Conservation (phyloP, 2,797 vertebrate species). For the Garrulus glandarius region DNA sequence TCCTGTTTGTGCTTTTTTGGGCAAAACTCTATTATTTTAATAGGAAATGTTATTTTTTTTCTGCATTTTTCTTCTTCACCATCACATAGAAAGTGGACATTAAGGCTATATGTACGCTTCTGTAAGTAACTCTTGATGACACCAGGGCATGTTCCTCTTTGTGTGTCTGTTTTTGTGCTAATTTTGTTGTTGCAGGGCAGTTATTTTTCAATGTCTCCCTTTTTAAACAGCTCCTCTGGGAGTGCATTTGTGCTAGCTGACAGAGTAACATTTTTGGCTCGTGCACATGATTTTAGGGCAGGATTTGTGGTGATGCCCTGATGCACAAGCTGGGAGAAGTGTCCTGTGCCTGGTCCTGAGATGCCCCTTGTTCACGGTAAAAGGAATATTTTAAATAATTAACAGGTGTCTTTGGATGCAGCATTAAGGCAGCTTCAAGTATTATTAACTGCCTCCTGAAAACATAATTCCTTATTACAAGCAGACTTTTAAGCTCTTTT, state of each 20-base stretch:
- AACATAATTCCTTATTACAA: not conserved
- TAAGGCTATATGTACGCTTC: not conserved
- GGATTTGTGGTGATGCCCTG: not conserved
- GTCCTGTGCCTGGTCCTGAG: not conserved
- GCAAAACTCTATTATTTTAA: not conserved
- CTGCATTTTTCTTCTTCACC: not conserved
- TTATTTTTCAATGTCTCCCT: not conserved
- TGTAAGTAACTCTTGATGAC: not conserved
- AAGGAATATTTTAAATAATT: not conserved
- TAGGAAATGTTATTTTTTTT: not conserved
- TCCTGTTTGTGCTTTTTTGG: not conserved
- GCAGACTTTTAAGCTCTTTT: not conserved
- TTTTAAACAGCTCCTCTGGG: not conserved
- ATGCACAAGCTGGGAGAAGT: not conserved
- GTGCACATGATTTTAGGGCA: not conserved
- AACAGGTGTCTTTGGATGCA: not conserved
- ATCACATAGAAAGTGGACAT: not conserved
- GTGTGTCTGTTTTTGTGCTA: not conserved
- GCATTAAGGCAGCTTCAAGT: not conserved
- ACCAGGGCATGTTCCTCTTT: rapidly evolving
- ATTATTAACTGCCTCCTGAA: not conserved
- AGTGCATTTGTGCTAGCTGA: not conserved
- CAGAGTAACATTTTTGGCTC: not conserved
- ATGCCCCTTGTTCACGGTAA: not conserved
- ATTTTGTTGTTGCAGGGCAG: not conserved